Percentiles rank a stretch among this genome's conserved stretches.
phyloP scores from a whole-genome alignment of 2,113 vertebrate genomes.

The Terrapene triunguis region DNA sequence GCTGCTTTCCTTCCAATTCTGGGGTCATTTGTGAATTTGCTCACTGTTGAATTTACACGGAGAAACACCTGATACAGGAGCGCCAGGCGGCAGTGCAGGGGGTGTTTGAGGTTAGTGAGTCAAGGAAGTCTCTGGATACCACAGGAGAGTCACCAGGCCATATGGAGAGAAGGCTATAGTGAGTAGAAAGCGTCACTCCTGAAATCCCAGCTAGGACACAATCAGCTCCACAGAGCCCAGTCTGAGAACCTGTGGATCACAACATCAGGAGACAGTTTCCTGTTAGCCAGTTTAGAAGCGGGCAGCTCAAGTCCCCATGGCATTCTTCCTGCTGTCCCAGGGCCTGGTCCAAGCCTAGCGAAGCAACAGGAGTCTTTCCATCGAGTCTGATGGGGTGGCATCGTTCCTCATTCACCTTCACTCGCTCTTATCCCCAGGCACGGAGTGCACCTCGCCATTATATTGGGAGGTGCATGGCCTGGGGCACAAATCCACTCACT shows the following conservation, averaged over 20 bases:
- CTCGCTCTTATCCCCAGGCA: neutral
- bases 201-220: neutral
- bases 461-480: neutral
- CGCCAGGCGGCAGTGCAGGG: rapidly evolving
- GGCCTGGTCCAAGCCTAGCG: too few species aligned
- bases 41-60: neutral
- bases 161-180: neutral
- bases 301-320: neutral
- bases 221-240: neutral
- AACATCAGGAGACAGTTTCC: neutral
- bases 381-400: rapidly evolving
- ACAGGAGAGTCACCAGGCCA: neutral
- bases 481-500: neutral
- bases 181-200: neutral
- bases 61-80: neutral
- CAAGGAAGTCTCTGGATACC: neutral
- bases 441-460: rapidly evolving
- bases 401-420: neutral
- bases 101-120: neutral
- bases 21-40: neutral
- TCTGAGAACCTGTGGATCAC: neutral
- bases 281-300: neutral
- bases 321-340: neutral
- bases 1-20: neutral
- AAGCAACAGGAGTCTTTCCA: neutral